Base-by-base conservation (phyloP, 2,113 vertebrate species). In the Cyprinodon tularosa region DNA sequence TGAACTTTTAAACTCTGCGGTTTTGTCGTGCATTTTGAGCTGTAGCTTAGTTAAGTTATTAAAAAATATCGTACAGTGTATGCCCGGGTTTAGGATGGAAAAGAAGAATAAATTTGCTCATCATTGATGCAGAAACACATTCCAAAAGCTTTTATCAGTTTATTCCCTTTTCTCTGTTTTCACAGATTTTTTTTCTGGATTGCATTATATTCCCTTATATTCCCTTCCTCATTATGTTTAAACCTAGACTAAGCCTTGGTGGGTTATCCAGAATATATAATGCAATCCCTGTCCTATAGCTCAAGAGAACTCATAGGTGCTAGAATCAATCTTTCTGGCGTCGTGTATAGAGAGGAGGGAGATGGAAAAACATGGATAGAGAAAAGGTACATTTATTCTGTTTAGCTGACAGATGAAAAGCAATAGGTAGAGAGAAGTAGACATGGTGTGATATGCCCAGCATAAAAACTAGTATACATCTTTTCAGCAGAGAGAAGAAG, bases 181-280 rank as follows among this genome's bases (percentile, higher is more conserved):
- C 72, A 29, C 69, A 61, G 61, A 15, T 75, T 66, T 80, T 29
- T 80, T 47, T 67, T n/a, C 37, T 40, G 69, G 20, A 84, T 77
- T 79, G 62, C 6, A 47, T 74, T 75, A 38, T 62, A 75, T 68
- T 76, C 78, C 74, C 62, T 45, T 68, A 64, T 66, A 72, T 67
- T 12, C 64, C 36, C 22, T 50, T 38, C 66, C 39, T 57, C 50
- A 29, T 29, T 69, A 29, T 47, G 50, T 63, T 36, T 37, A 22
- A 68, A 72, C 78, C 75, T 72, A 72, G 75, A 78, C n/a, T 67
- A 42, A 81, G 12, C 59, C 65, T 71, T 61, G 66, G 73, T 37
- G 74, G 61, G n/a, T 72, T 75, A 84, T 84, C 70, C 17, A n/a
- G 72, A 57, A 76, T 86, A 78, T 84, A 90, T 88, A 83, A 86